Conservation (phyloP, 2,888 invertebrate species). For the Poecilobothrus nobilitatus region DNA sequence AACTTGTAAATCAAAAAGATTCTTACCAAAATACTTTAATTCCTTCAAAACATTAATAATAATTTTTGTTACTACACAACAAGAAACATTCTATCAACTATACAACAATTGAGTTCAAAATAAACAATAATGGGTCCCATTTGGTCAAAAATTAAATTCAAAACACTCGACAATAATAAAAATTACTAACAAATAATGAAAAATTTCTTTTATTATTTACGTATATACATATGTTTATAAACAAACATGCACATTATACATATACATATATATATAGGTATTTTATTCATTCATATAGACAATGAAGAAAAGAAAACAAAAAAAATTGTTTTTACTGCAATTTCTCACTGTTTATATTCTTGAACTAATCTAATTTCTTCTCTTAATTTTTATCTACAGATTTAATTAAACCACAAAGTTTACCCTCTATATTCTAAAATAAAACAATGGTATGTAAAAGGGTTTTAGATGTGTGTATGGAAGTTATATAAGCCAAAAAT, state of each 20-base stretch:
- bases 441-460: too few relatives aligned
- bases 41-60: background rate
- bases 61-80: too few relatives aligned
- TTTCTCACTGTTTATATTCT: background rate
- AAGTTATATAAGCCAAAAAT: background rate
- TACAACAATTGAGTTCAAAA: background rate
- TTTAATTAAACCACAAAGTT: background rate
- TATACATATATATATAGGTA: background rate
- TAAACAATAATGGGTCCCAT: slow-evolving; percentile 6
- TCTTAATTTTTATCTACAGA: background rate
- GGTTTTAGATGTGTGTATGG: too few relatives aligned
- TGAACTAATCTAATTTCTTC: background rate
- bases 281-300: too few relatives aligned
- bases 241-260: background rate
- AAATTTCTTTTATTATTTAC: background rate
- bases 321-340: background rate
- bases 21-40: background rate
- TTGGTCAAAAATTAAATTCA: background rate
- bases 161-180: too few relatives aligned
- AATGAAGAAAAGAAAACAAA: too few relatives aligned
- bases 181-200: background rate
- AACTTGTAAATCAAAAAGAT: background rate
- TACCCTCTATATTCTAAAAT: too few relatives aligned
- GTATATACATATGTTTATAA: background rate
- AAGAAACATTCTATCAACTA: background rate